Base-by-base conservation (phyloP, 2,113 vertebrate genomes). In the Cisticola juncidis region DNA sequence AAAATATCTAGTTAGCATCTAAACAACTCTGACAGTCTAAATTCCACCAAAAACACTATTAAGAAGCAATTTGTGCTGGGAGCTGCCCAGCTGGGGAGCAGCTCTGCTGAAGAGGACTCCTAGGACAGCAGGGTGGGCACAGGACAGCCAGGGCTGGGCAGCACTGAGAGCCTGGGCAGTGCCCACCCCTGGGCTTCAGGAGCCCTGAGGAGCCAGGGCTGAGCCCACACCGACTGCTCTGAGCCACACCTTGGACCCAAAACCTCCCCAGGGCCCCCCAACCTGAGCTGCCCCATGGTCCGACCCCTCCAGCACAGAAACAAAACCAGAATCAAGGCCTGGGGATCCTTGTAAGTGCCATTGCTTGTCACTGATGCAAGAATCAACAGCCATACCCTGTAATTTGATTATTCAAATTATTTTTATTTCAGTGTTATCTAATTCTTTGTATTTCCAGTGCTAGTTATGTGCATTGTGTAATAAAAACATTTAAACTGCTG, bases 401-500 rank as follows among this genome's bases (percentile, higher is more conserved):
- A 56, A 64, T 53, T 33, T 48, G 12, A 24, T 50, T 61, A 68
- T 56, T 70, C 11, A 9, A 58, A 60, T 85, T 14, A 25, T 24
- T 78, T 45, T 26, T 78, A 61, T 22, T 58, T 90, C 71, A 74
- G 12, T 9, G 12, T 66, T 66, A n/a, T 19, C 18, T 23, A 31
- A 23, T 65, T 48, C 20, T 77, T 69, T 5, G 1, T 54, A 58
- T 57, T 79, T 62, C 47, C 56, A 42, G 14, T n/a, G 23, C 21
- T 60, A 56, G 9, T 29, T 54, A 2, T 0, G 22, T 11, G 13
- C 28, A 56, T 7, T 1, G 4, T 4, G 6, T 11, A 88, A 58
- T 29, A 28, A 74, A 81, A 65, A 60, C 0, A 1, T 47, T 58
- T 26, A 26, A 53, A 26, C 18, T 82, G 16, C 3, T 44, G 18